phyloP scores from a whole-genome alignment of 2,888 invertebrate species.

The Drosophila longiperda region DNA sequence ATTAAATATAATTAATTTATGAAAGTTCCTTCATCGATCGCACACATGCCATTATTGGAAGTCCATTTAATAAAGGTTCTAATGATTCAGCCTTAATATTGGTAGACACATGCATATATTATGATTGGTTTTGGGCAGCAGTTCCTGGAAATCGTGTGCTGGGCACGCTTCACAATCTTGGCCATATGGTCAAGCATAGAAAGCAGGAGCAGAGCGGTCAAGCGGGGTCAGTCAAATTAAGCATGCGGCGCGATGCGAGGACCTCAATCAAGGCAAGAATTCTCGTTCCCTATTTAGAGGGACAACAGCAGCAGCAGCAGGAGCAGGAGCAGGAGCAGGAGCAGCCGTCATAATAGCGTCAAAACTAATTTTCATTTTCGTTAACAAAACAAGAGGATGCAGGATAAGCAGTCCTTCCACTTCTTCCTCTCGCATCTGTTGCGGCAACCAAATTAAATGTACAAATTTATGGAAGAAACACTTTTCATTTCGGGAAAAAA shows the following conservation, averaged over 20 bases:
- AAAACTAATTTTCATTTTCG: constrained; percentile 75
- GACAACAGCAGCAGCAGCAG: constrained; percentile 7
- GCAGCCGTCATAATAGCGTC: constrained; percentile 76
- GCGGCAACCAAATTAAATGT: constrained; percentile 66
- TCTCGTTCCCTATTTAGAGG: constrained; percentile 6
- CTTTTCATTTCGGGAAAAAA: constrained; percentile 69
- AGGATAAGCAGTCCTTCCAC: constrained; percentile 19
- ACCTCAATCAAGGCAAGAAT: constrained; percentile 66
- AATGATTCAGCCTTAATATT: constrained; percentile 31
- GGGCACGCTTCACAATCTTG: constrained; percentile 53
- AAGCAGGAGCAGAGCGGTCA: constrained; percentile 32
- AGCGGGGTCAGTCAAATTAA: constrained; percentile 43
- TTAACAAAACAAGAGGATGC: constrained; percentile 45
- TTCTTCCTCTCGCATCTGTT: constrained; percentile 62
- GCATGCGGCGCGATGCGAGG: constrained; percentile 23
- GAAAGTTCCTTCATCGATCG: background rate
- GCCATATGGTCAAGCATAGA: constrained; percentile 55
- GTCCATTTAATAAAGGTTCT: constrained; percentile 7
- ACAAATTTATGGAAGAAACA: constrained; percentile 66
- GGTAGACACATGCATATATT: constrained; percentile 20
- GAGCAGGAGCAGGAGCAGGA: constrained; percentile 6
- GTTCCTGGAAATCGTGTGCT: constrained; percentile 64
- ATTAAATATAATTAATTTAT: background rate
- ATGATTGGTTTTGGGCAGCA: constrained; percentile 46
- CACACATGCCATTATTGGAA: constrained; percentile 25